Percentiles rank a stretch among this genome's conserved stretches.
Conservation (phyloP, 2,113 vertebrate genomes). For the Isichthys henryi region DNA sequence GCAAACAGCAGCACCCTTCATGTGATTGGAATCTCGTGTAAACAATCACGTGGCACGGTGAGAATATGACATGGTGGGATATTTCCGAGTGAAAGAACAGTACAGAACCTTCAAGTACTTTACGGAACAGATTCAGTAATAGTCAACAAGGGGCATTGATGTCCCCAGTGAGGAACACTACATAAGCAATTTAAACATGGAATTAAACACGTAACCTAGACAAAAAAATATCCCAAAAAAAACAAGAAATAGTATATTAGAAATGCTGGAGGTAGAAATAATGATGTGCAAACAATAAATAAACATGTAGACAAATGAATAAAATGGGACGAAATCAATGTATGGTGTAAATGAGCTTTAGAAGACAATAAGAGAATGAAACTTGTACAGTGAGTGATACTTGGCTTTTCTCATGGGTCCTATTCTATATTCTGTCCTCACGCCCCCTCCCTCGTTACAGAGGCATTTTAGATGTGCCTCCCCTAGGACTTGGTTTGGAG, state of each 20-base stretch:
- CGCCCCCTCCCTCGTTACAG: neutral
- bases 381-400: neutral
- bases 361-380: neutral
- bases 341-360: neutral
- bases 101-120: neutral
- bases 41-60: neutral
- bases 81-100: neutral
- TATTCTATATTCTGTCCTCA: neutral
- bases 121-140: neutral
- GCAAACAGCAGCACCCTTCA: neutral
- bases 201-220: neutral
- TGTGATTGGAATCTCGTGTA: neutral
- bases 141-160: neutral
- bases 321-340: neutral
- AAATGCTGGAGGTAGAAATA: neutral
- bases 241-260: neutral
- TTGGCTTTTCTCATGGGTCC: neutral
- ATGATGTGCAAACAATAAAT: neutral
- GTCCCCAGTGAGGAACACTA: neutral
- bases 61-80: neutral
- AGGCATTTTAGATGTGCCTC: neutral
- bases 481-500: neutral
- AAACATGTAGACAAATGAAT: neutral
- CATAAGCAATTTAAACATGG: neutral
- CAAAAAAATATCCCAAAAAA: neutral